Percentiles rank a stretch among this genome's conserved stretches.
phyloP scores from a whole-genome alignment of 2,113 vertebrate genomes.

The Carettochelys insculpta region DNA sequence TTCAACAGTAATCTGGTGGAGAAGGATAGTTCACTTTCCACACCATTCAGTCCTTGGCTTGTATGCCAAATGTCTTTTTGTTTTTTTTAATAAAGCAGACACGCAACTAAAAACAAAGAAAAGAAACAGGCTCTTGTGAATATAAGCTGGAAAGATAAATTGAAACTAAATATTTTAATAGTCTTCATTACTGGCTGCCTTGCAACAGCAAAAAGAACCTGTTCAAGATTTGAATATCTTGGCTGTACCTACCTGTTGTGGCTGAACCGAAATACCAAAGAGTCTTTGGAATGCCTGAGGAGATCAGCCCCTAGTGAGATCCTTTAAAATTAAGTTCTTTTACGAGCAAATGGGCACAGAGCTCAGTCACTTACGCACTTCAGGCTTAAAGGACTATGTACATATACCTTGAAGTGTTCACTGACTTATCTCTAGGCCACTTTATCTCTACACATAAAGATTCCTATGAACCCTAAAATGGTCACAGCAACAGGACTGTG shows the following conservation, averaged over 20 bases:
- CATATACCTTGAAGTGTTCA: neutral
- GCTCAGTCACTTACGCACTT: neutral
- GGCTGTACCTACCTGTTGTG: neutral
- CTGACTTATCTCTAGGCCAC: neutral
- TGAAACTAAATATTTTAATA: neutral
- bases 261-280: neutral
- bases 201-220: neutral
- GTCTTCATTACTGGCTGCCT: neutral
- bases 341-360: neutral
- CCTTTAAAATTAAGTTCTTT: neutral
- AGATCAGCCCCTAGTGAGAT: neutral
- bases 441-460: neutral
- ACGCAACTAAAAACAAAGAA: neutral
- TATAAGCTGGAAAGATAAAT: neutral
- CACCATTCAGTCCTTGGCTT: neutral
- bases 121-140: rapidly evolving
- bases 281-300: neutral
- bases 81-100: rapidly evolving
- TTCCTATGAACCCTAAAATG: neutral
- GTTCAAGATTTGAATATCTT: neutral
- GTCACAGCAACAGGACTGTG: neutral
- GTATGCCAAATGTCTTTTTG: neutral
- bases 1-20: neutral
- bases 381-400: neutral
- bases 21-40: neutral